A percentile compares a stretch with the other conserved stretches of the same genome.
Conservation (phyloP, 2,888 invertebrate genomes). For the Orchesellides sinensis region DNA sequence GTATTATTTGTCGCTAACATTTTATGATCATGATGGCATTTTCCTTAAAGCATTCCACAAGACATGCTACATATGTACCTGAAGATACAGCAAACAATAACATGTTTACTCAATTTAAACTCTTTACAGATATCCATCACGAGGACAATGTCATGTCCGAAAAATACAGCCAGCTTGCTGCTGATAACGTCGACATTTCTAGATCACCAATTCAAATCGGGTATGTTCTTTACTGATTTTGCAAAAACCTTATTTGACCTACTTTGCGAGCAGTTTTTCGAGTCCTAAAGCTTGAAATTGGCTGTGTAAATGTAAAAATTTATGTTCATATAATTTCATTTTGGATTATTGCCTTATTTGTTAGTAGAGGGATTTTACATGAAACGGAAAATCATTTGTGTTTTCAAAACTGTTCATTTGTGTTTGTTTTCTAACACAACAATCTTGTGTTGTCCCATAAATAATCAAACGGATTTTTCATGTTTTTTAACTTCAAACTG, state of each 20-base stretch:
- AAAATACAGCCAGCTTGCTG: conserved; percentile 76
- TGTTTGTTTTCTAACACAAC: conserved; percentile 23
- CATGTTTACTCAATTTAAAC: neutral
- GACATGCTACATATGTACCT: neutral
- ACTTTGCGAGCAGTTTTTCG: conserved; percentile 53
- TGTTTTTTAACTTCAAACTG: neutral
- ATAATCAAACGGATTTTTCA: conserved; percentile 2
- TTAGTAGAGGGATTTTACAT: neutral
- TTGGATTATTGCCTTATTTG: neutral
- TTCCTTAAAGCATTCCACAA: too few species aligned
- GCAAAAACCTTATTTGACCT: neutral
- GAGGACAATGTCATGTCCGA: conserved; percentile 73
- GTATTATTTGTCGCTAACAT: too few species aligned
- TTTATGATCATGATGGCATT: neutral
- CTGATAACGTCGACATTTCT: conserved; percentile 81
- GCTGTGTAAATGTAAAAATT: conserved; percentile 33
- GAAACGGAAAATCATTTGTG: conserved; percentile 20
- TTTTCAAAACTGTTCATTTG: too few species aligned
- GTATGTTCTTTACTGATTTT: conserved; percentile 11
- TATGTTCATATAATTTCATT: neutral
- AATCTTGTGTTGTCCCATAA: conserved; percentile 40
- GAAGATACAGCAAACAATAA: neutral
- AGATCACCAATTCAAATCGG: conserved; percentile 79
- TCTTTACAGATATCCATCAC: conserved; percentile 69
- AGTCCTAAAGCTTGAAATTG: conserved; percentile 52